Conservation (phyloP, 2,113 vertebrate genomes). For the Elanoides forficatus region DNA sequence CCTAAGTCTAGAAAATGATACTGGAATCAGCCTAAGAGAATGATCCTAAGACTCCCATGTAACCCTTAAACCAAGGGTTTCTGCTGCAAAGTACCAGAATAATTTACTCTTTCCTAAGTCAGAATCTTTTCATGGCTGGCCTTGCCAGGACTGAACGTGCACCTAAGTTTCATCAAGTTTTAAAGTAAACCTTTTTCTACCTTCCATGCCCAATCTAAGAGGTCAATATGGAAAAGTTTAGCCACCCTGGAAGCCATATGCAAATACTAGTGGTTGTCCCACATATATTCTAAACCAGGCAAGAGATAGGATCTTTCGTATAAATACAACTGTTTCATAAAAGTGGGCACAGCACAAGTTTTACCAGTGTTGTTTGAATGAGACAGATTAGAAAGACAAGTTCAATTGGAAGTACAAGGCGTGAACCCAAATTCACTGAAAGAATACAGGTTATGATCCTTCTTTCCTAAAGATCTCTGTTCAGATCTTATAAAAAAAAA, state of each 20-base stretch:
- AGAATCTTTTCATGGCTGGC: neutral
- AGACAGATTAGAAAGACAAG: neutral
- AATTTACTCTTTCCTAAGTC: neutral
- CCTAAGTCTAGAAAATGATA: neutral
- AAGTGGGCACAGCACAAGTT: neutral
- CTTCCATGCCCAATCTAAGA: neutral
- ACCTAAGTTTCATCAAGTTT: neutral
- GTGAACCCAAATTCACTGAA: neutral
- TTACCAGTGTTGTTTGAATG: neutral
- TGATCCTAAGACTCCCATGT: neutral
- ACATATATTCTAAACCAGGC: neutral
- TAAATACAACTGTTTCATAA: neutral
- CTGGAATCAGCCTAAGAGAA: neutral
- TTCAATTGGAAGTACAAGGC: neutral
- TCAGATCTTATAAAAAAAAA: neutral
- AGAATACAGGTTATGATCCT: neutral
- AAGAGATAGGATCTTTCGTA: neutral
- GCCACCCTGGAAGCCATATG: neutral
- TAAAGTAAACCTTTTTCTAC: neutral
- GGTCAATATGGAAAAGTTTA: neutral
- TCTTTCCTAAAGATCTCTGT: neutral
- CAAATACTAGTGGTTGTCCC: neutral
- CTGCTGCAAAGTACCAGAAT: neutral
- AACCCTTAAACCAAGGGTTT: neutral
- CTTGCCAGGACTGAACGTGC: accelerated